phyloP scores from a whole-genome alignment of 1,140 invertebrate genomes.

The Drosophila malerkotliana region DNA sequence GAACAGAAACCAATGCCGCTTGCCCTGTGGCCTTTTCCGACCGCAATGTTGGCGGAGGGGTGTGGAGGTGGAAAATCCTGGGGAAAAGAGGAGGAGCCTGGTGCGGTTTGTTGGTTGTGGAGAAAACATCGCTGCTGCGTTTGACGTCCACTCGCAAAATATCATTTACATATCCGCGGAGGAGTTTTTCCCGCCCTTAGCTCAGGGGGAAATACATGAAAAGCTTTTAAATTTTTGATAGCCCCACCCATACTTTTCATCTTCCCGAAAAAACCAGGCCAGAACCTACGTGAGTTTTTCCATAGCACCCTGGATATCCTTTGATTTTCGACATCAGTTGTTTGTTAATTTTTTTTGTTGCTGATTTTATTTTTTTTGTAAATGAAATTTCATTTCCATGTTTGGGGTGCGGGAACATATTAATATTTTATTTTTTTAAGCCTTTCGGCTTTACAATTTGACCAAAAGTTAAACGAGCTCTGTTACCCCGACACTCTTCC shows the following conservation, averaged over 20 bases:
- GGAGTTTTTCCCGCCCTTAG: slow-evolving; percentile 17
- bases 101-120: slow-evolving; percentile 1
- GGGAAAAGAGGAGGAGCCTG: not conserved
- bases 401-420: slow-evolving; percentile 31
- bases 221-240: slow-evolving; percentile 74
- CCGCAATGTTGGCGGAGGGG: slow-evolving; percentile 53
- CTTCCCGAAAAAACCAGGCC: not conserved
- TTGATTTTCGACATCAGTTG: slow-evolving; percentile 35
- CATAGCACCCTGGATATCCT: slow-evolving; percentile 21
- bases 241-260: slow-evolving; percentile 19
- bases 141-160: slow-evolving; percentile 78
- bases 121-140: slow-evolving; percentile 62
- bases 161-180: slow-evolving; percentile 76
- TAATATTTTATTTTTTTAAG: slow-evolving; percentile 38
- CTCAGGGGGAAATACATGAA: slow-evolving; percentile 58
- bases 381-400: slow-evolving; percentile 59
- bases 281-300: slow-evolving; percentile 17
- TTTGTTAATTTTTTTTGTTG: slow-evolving; percentile 37
- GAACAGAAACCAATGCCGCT: slow-evolving; percentile 51
- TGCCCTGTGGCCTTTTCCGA: slow-evolving; percentile 64
- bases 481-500: not conserved
- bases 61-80: slow-evolving; percentile 11
- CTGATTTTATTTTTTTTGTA: slow-evolving; percentile 26
- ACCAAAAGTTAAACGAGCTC: slow-evolving; percentile 27
- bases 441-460: slow-evolving; percentile 16